Base-by-base conservation (phyloP, 2,797 vertebrate species). In the Hydrocynus forskahlii region DNA sequence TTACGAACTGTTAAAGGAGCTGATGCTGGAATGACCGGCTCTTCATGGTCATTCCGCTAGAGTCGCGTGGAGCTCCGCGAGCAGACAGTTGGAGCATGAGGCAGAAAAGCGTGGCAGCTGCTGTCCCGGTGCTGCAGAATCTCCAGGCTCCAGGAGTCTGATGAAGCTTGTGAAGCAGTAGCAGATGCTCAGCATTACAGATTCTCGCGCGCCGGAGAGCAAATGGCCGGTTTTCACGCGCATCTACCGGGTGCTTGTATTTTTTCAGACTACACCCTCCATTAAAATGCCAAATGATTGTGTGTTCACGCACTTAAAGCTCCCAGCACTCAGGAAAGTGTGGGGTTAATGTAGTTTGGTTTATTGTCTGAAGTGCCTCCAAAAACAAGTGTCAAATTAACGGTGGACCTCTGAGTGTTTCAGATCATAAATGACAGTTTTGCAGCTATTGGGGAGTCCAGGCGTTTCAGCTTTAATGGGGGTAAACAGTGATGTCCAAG, bases 321-420 rank as follows among this genome's bases (percentile, higher is more conserved):
- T 43, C 6, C 43, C 43, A 3, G 10, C 40, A 17, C 35, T 52
- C 7, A 17, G 69, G 1, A 0, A 54, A 75, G 76, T 63, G 43
- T 79, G 76, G 60, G 70, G 63, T 69, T 83, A 63, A 79, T 75
- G 13, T 21, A 50, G 25, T 29, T 69, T 69, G 63, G 63, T 35
- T 69, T 4, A 50, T 48, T 35, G 57, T 63, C 74, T 76, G 55
- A 78, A 54, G 69, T 55, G 16, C 38, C 23, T 60, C 40, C 59
- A 38, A 74, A 40, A 19, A 73, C 35, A 78, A 79, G 57, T 69
- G 45, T 29, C 29, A 29, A 29, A 29, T 3, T 29, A 29, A 3
- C 29, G 29, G 1, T 29, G 29, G 29, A 29, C 29, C 29, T 29
- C 29, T 1, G 29, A 29, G 29, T 29, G 29, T 29, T 29, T 29